Evolutionary conservation across 1,140 invertebrate genomes (phyloP).

Genomic region (Leptinotarsa texana): DNA sequence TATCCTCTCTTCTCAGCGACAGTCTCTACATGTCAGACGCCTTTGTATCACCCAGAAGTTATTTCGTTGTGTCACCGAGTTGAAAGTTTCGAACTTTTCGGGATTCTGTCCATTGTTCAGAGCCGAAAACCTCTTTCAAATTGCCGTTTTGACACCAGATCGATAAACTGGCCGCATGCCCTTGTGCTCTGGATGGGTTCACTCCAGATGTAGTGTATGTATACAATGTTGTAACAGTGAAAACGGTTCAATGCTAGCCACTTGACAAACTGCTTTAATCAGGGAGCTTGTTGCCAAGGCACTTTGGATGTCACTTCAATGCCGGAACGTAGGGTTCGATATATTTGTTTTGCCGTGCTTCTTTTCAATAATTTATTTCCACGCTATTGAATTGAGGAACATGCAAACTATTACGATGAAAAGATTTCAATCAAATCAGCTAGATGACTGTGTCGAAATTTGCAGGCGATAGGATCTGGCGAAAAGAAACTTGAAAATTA

Average conservation of each 20-base stretch:
- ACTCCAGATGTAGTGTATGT: not conserved
- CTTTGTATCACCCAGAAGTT: not conserved
- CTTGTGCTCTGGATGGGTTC: conserved; percentile 7
- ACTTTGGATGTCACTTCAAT: not conserved
- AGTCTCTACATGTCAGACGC: not conserved
- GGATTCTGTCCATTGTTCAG: not conserved
- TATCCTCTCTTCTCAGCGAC: not conserved
- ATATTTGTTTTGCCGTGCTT: too few species aligned
- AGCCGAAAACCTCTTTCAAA: not conserved
- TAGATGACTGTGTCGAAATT: too few species aligned
- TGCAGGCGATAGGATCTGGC: too few species aligned
- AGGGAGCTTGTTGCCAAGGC: not conserved
- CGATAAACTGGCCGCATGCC: not conserved
- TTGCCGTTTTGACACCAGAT: not conserved
- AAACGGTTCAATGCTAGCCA: conserved; percentile 2
- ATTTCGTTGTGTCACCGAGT: not conserved
- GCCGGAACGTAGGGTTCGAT: too few species aligned
- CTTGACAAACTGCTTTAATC: conserved; percentile 3
- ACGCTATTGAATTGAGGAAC: too few species aligned
- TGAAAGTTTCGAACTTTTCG: not conserved
- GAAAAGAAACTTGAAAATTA: too few species aligned
- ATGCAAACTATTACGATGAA: too few species aligned
- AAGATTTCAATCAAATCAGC: too few species aligned
- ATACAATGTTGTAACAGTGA: not conserved
- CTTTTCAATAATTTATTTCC: too few species aligned